These are phyloP conservation scores for Zosterops borbonicus DNA, from an alignment of 2,113 vertebrate species.

Conservation along the genomic window DNA sequence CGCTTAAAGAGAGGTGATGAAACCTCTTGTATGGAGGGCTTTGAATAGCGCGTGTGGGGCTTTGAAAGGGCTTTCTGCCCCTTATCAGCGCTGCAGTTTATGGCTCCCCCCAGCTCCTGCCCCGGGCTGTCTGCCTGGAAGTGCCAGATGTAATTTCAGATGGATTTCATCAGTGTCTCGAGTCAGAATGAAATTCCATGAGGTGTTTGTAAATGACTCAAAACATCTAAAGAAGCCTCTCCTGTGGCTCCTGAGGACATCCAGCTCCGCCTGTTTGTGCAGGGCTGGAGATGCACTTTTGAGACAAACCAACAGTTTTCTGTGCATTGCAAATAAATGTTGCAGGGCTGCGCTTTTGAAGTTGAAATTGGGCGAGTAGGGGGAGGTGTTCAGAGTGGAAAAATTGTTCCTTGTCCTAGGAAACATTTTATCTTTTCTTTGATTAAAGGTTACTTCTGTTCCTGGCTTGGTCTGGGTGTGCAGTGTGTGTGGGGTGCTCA, in stretches of 20 bases:
- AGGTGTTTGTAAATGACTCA: background rate
- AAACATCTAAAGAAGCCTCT: background rate
- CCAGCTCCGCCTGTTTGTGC: background rate
- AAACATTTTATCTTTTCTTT: background rate
- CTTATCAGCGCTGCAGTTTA: background rate
- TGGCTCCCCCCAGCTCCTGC: background rate
- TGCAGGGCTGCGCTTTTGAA: background rate
- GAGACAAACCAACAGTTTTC: background rate
- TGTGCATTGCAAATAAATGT: rapidly evolving
- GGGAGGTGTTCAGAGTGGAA: background rate
- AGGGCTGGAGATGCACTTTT: background rate
- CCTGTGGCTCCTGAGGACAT: background rate
- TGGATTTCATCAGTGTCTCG: background rate
- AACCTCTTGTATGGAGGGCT: background rate
- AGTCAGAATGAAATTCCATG: constrained; percentile 1
- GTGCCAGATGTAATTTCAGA: constrained; percentile 18
- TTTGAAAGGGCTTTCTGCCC: background rate
- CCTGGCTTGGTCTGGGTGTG: rapidly evolving
- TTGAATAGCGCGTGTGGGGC: background rate
- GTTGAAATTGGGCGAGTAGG: background rate
- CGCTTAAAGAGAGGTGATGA: background rate
- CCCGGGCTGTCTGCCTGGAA: constrained; percentile 9
- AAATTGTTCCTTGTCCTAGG: background rate
- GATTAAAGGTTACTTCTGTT: background rate
- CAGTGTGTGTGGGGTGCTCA: background rate